Evolutionary conservation across 2,797 vertebrate genomes (phyloP), one percentile per base, ranked within the genome.

Genomic region (Eulemur rubriventer): DNA sequence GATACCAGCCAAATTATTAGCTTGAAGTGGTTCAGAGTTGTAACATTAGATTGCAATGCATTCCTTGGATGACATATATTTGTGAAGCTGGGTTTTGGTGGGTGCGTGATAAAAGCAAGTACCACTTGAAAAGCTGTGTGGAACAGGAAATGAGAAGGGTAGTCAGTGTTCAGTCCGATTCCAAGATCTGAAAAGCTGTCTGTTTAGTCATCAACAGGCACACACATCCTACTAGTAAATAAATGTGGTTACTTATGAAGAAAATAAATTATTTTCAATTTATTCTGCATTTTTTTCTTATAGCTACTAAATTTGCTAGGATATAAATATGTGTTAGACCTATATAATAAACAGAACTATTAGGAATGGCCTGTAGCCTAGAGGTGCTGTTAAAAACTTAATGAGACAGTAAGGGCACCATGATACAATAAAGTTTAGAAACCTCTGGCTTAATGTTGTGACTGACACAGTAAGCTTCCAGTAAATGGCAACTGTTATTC

Each of bases 221-320:
- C 18, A 73, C 16, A 50, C 0, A 88, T 67, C 9, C 59, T 81
- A 33, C 52, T 43, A 95, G 28, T 90, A 63, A 78, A 33, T 38
- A 96, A 89, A 4, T 43, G 38, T 26, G 41, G 35, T 57, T 88
- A 87, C 52, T 91, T 82, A 86, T 30, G 35, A 95, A 88, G 59
- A 38, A 94, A 63, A 63, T 55, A 16, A 80, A 52, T 69, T 48
- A 87, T 86, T 82, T 85, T 85, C 18, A 61, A 86, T 14, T 82
- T 89, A 63, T 67, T 61, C n/a, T 84, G 41, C 13, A 69, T 50
- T 88, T 81, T 91, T 78, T 67, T 57, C n/a, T 59, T 87, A 59
- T 16, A 83, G 48, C 26, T 70, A 52, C 65, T 91, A 52, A 88
- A 81, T 26, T 50, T 87, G 30, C 38, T 67, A 12, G 24, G 33